Evolutionary conservation across 64 coral and sea anemone genomes (phyloP).

Genomic region (Montipora capricornis): DNA sequence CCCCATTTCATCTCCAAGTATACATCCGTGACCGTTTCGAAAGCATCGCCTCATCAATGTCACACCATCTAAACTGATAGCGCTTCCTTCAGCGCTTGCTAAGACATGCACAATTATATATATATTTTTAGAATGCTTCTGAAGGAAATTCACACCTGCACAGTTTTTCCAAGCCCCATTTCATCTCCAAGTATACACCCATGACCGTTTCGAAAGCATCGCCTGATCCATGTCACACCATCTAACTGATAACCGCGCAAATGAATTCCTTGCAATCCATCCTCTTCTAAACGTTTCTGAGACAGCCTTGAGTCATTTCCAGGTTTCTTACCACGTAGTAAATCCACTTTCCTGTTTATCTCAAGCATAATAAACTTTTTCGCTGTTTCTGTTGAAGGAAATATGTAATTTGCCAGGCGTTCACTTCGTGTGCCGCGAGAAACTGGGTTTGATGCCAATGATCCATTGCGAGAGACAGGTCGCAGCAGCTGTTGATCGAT

Average conservation of each 20-base stretch:
- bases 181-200: constrained; percentile 91
- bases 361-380: constrained; percentile 28
- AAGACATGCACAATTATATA: background rate
- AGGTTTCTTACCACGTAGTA: constrained; percentile 12
- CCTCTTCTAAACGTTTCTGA: constrained; percentile 56
- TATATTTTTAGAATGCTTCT: background rate
- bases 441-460: background rate
- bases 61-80: constrained; percentile 63
- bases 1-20: constrained; percentile 94
- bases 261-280: constrained; percentile 71
- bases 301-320: constrained; percentile 3
- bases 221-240: constrained; percentile 68
- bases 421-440: background rate
- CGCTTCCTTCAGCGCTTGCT: background rate
- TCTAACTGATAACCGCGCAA: constrained; percentile 83
- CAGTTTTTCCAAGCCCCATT: constrained; percentile 94
- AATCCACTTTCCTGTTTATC: constrained; percentile 42
- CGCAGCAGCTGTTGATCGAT: background rate
- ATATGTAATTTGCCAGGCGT: background rate
- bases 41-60: constrained; percentile 52
- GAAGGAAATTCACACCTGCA: constrained; percentile 71
- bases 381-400: background rate
- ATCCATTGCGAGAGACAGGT: background rate
- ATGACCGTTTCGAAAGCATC: constrained; percentile 38
- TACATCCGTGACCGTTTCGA: constrained; percentile 61